Percentiles rank a stretch among this genome's conserved stretches.
Conservation (phyloP, 2,113 vertebrate genomes). For the Ariopsis seemanni region DNA sequence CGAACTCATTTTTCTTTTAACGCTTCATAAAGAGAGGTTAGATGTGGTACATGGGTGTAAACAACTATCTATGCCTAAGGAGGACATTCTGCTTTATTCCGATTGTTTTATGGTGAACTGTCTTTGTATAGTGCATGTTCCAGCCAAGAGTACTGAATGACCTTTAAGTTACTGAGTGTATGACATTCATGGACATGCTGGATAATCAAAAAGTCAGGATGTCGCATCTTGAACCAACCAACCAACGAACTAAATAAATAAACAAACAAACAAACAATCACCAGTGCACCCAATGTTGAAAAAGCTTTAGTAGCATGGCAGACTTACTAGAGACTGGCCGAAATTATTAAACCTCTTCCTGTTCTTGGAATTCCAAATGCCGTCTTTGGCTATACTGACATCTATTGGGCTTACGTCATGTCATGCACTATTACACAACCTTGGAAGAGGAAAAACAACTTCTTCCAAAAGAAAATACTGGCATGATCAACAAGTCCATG, state of each 20-base stretch:
- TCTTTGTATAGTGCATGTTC: not conserved
- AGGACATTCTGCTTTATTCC: not conserved
- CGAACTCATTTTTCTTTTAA: not conserved
- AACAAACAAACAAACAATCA: not conserved
- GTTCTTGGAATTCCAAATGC: not conserved
- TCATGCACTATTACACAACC: not conserved
- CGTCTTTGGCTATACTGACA: conserved; percentile 25
- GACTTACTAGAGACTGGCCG: not conserved
- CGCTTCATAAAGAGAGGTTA: not conserved
- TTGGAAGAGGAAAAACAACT: not conserved
- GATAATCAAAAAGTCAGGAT: not conserved
- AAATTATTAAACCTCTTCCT: not conserved
- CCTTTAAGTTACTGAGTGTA: not conserved
- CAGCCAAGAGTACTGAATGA: not conserved
- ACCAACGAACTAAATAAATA: not conserved
- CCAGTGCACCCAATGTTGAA: not conserved
- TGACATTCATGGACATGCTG: not conserved
- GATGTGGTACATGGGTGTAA: not conserved
- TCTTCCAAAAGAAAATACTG: too few relatives aligned
- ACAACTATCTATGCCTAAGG: not conserved
- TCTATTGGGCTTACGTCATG: conserved; percentile 14
- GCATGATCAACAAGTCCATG: not conserved
- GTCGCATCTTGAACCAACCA: not conserved
- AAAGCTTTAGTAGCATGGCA: not conserved
- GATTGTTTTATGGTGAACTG: conserved; percentile 1